Percentiles rank a stretch among this genome's conserved stretches.
phyloP scores from a whole-genome alignment of 2,888 invertebrate genomes.

The Orchestes rusci region DNA sequence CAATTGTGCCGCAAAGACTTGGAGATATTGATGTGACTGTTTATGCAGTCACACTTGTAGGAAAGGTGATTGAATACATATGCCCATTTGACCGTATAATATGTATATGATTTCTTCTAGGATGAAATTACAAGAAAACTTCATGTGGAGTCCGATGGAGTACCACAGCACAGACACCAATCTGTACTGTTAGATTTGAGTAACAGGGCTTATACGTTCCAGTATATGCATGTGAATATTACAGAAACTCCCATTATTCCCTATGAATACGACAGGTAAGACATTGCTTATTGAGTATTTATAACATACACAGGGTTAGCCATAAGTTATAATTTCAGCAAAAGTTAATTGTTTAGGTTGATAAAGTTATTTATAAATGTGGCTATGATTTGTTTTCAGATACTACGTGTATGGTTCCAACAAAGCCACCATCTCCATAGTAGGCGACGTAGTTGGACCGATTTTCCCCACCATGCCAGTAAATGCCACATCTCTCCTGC shows the following conservation, averaged over 20 bases:
- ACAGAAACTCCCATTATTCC: constrained; percentile 90
- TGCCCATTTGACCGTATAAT: too few relatives aligned
- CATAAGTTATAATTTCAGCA: too few relatives aligned
- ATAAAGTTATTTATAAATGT: too few relatives aligned
- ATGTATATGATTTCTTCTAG: too few relatives aligned
- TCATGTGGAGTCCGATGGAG: constrained; percentile 79
- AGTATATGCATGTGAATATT: constrained; percentile 92
- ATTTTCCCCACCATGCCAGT: constrained; percentile 90
- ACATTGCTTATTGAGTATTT: not conserved
- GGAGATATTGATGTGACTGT: constrained; percentile 70
- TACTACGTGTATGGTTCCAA: constrained; percentile 94
- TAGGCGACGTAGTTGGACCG: constrained; percentile 89
- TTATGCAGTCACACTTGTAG: constrained; percentile 69
- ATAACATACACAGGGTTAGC: too few relatives aligned
- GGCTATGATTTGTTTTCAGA: too few relatives aligned
- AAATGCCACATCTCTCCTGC: constrained; percentile 72
- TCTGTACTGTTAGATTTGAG: constrained; percentile 87
- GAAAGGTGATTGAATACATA: constrained; percentile 41
- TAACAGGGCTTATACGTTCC: constrained; percentile 84
- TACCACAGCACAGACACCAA: constrained; percentile 88
- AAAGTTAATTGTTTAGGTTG: too few relatives aligned
- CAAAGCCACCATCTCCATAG: constrained; percentile 70
- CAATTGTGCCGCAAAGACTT: constrained; percentile 75
- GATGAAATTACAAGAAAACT: constrained; percentile 60
- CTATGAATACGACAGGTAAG: constrained; percentile 70